A percentile compares a stretch with the other conserved stretches of the same genome.
These are phyloP conservation scores for Sula dactylatra DNA, from an alignment of 2,113 vertebrate species.

Conservation along the genomic window DNA sequence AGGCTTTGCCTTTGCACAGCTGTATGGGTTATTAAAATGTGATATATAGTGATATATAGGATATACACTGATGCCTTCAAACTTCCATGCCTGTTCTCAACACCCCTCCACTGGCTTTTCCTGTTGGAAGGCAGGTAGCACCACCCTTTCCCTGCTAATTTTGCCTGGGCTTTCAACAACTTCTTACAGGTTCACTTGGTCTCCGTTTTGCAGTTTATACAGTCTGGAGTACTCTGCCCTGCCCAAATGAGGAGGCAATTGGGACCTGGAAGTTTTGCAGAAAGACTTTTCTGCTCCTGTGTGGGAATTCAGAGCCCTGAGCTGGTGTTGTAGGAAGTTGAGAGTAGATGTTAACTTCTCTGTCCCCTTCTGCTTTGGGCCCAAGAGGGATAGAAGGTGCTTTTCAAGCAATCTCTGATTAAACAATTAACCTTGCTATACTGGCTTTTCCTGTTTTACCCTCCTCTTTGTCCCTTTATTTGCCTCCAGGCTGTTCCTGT, in stretches of 20 bases:
- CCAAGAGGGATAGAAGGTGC: background rate
- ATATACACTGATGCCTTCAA: background rate
- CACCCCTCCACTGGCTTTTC: background rate
- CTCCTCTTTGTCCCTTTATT: background rate
- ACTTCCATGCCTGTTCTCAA: background rate
- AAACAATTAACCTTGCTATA: background rate
- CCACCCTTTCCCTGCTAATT: background rate
- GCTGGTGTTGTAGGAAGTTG: background rate
- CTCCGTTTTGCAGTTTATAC: background rate
- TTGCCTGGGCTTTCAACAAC: background rate
- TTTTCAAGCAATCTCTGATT: background rate
- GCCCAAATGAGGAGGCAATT: background rate
- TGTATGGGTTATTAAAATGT: background rate
- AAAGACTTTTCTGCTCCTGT: background rate
- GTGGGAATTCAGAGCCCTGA: background rate
- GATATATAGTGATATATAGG: background rate
- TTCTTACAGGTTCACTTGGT: background rate
- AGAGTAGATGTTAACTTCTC: background rate
- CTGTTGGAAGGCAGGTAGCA: background rate
- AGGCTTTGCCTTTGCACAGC: background rate
- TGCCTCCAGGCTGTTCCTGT: background rate
- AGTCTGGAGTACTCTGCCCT: background rate
- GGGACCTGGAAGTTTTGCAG: background rate
- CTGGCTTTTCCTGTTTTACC: background rate
- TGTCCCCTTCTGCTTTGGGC: background rate